A percentile compares a stretch with the other conserved stretches of the same genome.
Evolutionary conservation across 1,140 invertebrate genomes (phyloP).

Genomic region (Polyergus mexicanus): DNA sequence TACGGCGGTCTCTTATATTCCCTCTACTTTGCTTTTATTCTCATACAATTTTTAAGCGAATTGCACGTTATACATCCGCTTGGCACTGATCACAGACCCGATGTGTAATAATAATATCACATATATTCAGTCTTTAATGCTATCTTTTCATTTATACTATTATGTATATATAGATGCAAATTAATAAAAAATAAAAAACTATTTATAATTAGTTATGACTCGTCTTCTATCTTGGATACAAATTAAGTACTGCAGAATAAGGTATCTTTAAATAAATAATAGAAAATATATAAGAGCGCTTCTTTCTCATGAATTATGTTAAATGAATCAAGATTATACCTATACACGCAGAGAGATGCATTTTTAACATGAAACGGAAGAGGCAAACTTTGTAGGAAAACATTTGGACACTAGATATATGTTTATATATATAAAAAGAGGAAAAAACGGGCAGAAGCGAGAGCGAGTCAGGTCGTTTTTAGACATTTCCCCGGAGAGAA

Average conservation of each 20-base stretch:
- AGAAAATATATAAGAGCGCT: conserved; percentile 16
- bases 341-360: conserved; percentile 47
- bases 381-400: conserved; percentile 38
- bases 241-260: background rate
- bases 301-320: conserved; percentile 46
- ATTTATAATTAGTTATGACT: conserved; percentile 9
- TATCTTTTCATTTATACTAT: background rate
- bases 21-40: conserved; percentile 81
- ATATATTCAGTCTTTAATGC: background rate
- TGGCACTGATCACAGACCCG: conserved; percentile 81
- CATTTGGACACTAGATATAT: conserved; percentile 52
- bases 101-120: conserved; percentile 31
- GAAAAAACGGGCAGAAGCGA: conserved; percentile 3
- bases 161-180: conserved; percentile 28
- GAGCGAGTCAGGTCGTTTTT: conserved; percentile 58
- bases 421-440: conserved; percentile 7
- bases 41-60: conserved; percentile 83
- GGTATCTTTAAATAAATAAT: background rate
- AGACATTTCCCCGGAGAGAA: conserved; percentile 65
- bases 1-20: conserved; percentile 81
- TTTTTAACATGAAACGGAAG: conserved; percentile 59
- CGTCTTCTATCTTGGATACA: background rate
- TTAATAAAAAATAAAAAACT: background rate
- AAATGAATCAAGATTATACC: conserved; percentile 65
- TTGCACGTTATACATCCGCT: conserved; percentile 82